Percentiles rank a stretch among this genome's conserved stretches.
phyloP scores from a whole-genome alignment of 1,140 invertebrate species.

The Heliothis virescens region DNA sequence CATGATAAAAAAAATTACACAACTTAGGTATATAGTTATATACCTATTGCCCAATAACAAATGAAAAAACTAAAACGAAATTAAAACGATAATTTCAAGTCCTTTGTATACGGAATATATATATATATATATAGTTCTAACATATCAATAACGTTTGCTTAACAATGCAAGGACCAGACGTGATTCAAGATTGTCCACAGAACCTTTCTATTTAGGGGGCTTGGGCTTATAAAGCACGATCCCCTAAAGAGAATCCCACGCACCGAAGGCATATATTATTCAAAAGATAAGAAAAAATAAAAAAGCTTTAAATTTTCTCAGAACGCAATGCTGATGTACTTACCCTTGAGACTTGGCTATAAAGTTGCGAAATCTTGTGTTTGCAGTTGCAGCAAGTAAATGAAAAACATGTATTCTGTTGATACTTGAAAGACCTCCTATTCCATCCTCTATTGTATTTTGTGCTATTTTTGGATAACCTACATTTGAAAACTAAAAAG shows the following conservation, averaged over 20 bases:
- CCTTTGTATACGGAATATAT: conserved; percentile 8
- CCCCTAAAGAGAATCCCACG: conserved; percentile 25
- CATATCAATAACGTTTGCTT: conserved; percentile 17
- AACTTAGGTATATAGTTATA: too few species aligned
- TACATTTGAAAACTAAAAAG: too few species aligned
- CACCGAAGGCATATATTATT: conserved; percentile 34
- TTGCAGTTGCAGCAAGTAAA: background rate
- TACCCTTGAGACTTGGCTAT: conserved; percentile 9
- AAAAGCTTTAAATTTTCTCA: conserved; percentile 33
- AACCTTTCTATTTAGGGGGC: conserved; percentile 12
- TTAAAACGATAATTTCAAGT: background rate
- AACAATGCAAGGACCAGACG: background rate
- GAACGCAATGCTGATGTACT: conserved; percentile 20
- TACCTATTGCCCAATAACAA: too few species aligned
- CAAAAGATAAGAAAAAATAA: conserved; percentile 40
- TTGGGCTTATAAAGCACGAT: conserved; percentile 16
- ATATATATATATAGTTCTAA: background rate
- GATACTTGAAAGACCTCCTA: background rate
- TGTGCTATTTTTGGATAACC: too few species aligned
- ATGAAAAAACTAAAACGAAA: background rate
- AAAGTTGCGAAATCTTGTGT: background rate
- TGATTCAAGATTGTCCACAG: background rate
- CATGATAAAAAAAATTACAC: too few species aligned
- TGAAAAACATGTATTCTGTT: background rate
- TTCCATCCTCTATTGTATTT: too few species aligned